Evolutionary conservation across 2,797 vertebrate species (phyloP), one percentile per base, ranked within the genome.

Genomic region (Mastacembelus armatus): DNA sequence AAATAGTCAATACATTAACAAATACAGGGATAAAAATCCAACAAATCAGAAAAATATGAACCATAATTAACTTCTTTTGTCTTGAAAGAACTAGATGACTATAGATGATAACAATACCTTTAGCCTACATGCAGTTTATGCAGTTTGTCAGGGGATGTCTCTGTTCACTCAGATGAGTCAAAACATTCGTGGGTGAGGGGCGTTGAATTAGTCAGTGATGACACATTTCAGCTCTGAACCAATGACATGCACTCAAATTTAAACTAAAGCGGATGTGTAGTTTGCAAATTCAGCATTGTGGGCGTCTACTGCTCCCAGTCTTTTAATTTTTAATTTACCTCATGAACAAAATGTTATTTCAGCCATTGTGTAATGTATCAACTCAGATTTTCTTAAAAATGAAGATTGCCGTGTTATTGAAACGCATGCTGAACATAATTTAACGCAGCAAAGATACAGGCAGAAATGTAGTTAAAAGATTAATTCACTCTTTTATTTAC

Each of bases 401-500:
- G 10, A 68, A 44, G n/a, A 16, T 47, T 29, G 38, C 22, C 47
- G 4, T 27, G 24, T 45, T 2, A 1, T 30, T 43, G 16, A 52
- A 40, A 16, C 36, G 10, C 16, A 48, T n/a, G n/a, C 18, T 58
- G 42, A 45, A 70, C 22, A 58, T 33, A 15, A 55, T 60, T 44
- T 40, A 67, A 65, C 21, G 71, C 26, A 60, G 32, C 33, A 70
- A 70, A 56, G 30, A 59, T 18, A 38, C 22, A 63, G 30, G 2
- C 52, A 66, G 12, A 66, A 48, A 54, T 56, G 30, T 42, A 52
- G 36, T 71, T 39, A 21, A 3, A 16, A 47, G 40, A 75, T 64
- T 51, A 59, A n/a, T 36, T 66, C 55, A 54, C n/a, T 69, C 18
- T 71, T 86, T 82, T 86, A 86, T 88, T 86, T 87, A 90, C 83